Evolutionary conservation across 2,888 invertebrate species (phyloP), one percentile per base, ranked within the genome.

Genomic region (Lithosia quadra): DNA sequence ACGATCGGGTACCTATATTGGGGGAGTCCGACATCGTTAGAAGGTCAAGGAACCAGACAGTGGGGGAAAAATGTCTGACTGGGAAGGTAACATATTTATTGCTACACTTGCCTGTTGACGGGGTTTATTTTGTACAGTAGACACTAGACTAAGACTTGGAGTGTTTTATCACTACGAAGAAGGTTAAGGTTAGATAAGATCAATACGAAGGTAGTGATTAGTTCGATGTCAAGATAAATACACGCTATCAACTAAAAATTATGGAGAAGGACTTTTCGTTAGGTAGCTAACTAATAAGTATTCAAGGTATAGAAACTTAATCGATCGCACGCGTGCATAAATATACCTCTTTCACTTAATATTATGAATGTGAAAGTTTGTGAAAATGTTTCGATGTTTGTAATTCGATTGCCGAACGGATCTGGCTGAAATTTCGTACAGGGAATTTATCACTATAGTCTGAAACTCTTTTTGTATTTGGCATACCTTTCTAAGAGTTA

Each of bases 31-130:
- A 66, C 65, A 76, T 82, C 78, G 79, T 83, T 81, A 78, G 68
- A 79, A 78, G 86, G 84, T 86, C 87, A 87, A 78, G 75, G 77
- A 85, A 84, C 85, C 83, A 84, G 84, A 86, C 87, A 62, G 78
- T 65, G 74, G 78, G 80, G 69, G 69, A 76, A 82, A 77, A 80
- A 68, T 68, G 73, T 72, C 79, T 73, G 72, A 39, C 56, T 53
- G 36, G 43, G 58, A 65, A 74, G 68, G 81, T 71, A 79, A 65
- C 57, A 62, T 71, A 65, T 67, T 69, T 63, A 55, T 15, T 60
- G 22, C 15, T 71, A 67, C 57, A 72, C 49, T 64, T 56, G 55
- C 21, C 55, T 72, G 21, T 59, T 36, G 24, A 15, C 49, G 34
- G 43, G 21, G 53, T 66, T 55, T 34, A 53, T 34, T 62, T 39